These are phyloP conservation scores for Leistus spinibarbis DNA, from an alignment of 2,888 invertebrate genomes.

Conservation along the genomic window DNA sequence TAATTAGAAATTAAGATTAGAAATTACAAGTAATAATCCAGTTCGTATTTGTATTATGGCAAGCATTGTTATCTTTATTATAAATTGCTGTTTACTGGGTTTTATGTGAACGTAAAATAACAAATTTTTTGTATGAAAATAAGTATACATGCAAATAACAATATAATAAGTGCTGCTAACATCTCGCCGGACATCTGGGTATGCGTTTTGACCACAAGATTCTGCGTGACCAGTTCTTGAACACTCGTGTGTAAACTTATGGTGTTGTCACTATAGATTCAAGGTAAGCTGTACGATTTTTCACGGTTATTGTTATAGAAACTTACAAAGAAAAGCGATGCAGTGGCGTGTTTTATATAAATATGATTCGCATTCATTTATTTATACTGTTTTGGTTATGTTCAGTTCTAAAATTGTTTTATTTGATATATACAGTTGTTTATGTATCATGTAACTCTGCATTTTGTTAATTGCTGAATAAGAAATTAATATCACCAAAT, in stretches of 20 bases:
- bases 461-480: slow-evolving; percentile 27
- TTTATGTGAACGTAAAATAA: slow-evolving; percentile 21
- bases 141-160: slow-evolving; percentile 26
- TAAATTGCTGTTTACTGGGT: no score
- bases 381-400: background rate
- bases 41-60: no score
- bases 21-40: no score
- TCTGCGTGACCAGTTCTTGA: slow-evolving; percentile 30
- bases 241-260: slow-evolving; percentile 37
- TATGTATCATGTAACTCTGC: slow-evolving; percentile 13
- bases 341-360: background rate
- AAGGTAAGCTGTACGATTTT: slow-evolving; percentile 4
- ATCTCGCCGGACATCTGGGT: slow-evolving; percentile 22
- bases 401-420: background rate
- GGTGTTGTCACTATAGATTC: slow-evolving; percentile 33
- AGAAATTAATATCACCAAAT: background rate
- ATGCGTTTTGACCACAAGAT: slow-evolving; percentile 15
- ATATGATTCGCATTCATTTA: background rate
- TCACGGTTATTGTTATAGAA: background rate
- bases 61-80: no score
- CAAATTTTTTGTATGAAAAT: slow-evolving; percentile 31
- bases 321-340: background rate
- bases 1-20: no score
- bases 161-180: slow-evolving; percentile 16
- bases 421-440: background rate